A percentile compares a stretch with the other conserved stretches of the same genome.
Conservation (phyloP, 2,797 vertebrate genomes). For the Acipenser transmontanus region DNA sequence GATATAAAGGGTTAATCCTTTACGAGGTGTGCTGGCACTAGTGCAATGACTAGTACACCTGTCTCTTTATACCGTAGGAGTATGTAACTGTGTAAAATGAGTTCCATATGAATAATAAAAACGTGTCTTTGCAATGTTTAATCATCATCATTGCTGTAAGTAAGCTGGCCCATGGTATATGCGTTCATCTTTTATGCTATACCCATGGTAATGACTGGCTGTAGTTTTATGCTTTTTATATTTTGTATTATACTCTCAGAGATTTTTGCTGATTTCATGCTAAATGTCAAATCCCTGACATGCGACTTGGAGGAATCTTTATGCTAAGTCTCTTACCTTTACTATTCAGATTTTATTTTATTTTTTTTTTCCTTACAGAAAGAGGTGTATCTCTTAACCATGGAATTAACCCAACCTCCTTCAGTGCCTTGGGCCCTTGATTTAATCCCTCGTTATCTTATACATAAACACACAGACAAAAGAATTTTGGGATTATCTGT, state of each 20-base stretch:
- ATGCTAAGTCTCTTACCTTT: constrained; percentile 61
- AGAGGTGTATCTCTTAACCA: constrained; percentile 12
- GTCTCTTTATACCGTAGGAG: too few relatives aligned
- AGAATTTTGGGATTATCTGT: neutral
- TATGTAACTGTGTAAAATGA: too few relatives aligned
- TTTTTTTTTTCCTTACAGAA: constrained; percentile 6
- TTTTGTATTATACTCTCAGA: constrained; percentile 61
- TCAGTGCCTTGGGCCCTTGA: constrained; percentile 49
- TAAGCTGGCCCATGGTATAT: too few relatives aligned
- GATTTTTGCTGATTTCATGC: constrained; percentile 66
- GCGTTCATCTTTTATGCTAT: too few relatives aligned
- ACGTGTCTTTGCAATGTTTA: too few relatives aligned
- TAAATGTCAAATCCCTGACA: constrained; percentile 66
- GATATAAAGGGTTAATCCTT: too few relatives aligned
- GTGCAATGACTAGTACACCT: too few relatives aligned
- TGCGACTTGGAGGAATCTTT: constrained; percentile 64
- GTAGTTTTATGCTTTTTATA: constrained; percentile 13
- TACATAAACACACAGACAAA: constrained; percentile 2
- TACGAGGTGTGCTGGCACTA: too few relatives aligned
- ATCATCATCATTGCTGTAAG: too few relatives aligned
- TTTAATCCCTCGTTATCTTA: constrained; percentile 3
- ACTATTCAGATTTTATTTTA: constrained; percentile 55
- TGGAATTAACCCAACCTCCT: constrained; percentile 12
- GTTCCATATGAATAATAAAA: too few relatives aligned
- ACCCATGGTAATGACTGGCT: constrained; percentile 14